A percentile compares a stretch with the other conserved stretches of the same genome.
These are phyloP conservation scores for Esox masquinongy DNA, from an alignment of 2,797 vertebrate genomes.

Conservation along the genomic window DNA sequence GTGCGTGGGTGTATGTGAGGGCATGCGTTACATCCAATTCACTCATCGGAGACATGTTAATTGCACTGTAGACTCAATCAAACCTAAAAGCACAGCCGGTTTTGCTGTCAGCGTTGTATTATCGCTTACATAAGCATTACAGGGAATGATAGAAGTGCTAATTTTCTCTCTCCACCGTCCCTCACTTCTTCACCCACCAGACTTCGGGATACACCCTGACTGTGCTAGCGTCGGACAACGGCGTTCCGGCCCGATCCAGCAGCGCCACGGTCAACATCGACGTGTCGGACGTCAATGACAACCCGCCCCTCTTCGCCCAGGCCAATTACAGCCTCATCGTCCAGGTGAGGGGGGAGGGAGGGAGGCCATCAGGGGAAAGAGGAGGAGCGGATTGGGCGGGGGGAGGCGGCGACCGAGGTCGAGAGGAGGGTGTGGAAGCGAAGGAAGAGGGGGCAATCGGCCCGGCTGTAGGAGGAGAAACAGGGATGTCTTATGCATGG, in stretches of 20 bases:
- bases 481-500: conserved; percentile 21
- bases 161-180: conserved; percentile 19
- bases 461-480: neutral
- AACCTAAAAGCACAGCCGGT: conserved; percentile 52
- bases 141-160: conserved; percentile 21
- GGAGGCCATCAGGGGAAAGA: neutral
- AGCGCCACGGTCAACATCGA: conserved; percentile 91
- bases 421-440: neutral
- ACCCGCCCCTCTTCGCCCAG: conserved; percentile 91
- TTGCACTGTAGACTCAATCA: conserved; percentile 60
- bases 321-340: conserved; percentile 94
- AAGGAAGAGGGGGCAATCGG: neutral
- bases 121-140: conserved; percentile 49
- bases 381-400: neutral
- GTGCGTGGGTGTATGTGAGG: neutral
- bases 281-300: conserved; percentile 97
- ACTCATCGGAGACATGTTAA: conserved; percentile 50
- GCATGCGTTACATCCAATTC: conserved; percentile 20
- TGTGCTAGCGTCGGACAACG: conserved; percentile 88
- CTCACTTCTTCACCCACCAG: conserved; percentile 62
- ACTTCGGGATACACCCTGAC: conserved; percentile 94
- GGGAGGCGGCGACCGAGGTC: conserved; percentile 25
- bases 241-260: conserved; percentile 80
- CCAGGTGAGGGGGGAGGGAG: conserved; percentile 78
- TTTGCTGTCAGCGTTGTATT: conserved; percentile 47